A percentile compares a stretch with the other conserved stretches of the same genome.
Conservation (phyloP, 2,888 invertebrate species). For the Phengaris alcon region DNA sequence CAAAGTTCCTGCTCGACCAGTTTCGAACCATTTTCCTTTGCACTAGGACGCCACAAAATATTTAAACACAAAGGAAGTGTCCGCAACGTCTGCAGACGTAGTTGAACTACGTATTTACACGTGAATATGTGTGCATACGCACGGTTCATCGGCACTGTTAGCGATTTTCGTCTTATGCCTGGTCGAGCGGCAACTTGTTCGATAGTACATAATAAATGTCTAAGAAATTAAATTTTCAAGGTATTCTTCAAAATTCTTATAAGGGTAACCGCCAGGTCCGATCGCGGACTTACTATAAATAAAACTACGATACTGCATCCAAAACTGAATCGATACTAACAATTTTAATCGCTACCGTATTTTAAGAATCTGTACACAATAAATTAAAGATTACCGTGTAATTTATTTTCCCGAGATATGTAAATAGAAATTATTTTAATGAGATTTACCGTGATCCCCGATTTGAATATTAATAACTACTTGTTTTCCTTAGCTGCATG, state of each 20-base stretch:
- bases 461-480: constrained; percentile 24
- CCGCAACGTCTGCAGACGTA: too few relatives aligned
- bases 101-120: too few relatives aligned
- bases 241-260: not conserved
- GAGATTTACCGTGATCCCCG: constrained; percentile 30
- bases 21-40: too few relatives aligned
- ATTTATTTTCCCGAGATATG: constrained; percentile 39
- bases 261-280: constrained; percentile 44
- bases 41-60: too few relatives aligned
- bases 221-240: too few relatives aligned
- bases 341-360: constrained; percentile 69
- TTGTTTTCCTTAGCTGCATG: not conserved
- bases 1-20: too few relatives aligned
- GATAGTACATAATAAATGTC: too few relatives aligned
- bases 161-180: too few relatives aligned
- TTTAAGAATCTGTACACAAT: constrained; percentile 54
- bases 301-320: constrained; percentile 75
- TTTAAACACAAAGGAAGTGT: too few relatives aligned
- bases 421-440: constrained; percentile 39
- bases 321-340: constrained; percentile 63
- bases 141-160: too few relatives aligned
- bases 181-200: too few relatives aligned
- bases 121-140: too few relatives aligned
- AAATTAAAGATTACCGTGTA: constrained; percentile 49
- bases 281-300: constrained; percentile 68